A percentile compares a stretch with the other conserved stretches of the same genome.
Conservation (phyloP, 35 echinoderm and acorn worm genomes). For the Chiridota heheva region DNA sequence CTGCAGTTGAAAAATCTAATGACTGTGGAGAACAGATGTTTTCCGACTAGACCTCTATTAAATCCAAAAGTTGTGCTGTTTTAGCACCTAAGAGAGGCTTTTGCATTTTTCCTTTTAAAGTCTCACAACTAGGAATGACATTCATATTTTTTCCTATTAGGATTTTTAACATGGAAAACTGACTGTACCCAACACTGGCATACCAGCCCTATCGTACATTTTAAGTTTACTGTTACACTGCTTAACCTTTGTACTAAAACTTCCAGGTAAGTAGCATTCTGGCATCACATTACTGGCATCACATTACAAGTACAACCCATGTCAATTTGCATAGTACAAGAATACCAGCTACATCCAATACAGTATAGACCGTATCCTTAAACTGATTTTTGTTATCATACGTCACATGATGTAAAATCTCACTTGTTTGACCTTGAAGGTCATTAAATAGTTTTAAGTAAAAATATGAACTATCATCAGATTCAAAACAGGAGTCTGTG, state of each 20-base stretch:
- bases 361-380: too few species aligned
- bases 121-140: neutral
- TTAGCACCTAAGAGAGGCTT: constrained; percentile 8
- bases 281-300: constrained; percentile 15
- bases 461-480: too few species aligned
- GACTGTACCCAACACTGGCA: constrained; percentile 26
- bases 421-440: too few species aligned
- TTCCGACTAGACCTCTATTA: constrained; percentile 16
- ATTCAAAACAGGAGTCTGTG: too few species aligned
- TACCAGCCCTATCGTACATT: constrained; percentile 33
- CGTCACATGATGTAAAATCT: too few species aligned
- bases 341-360: too few species aligned
- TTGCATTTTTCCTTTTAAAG: neutral
- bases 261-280: too few species aligned
- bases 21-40: neutral
- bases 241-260: neutral
- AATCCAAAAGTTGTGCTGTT: constrained; percentile 27
- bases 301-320: constrained; percentile 45
- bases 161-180: constrained; percentile 32
- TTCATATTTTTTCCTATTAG: constrained; percentile 20
- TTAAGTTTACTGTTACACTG: neutral
- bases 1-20: neutral
- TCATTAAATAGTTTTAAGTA: too few species aligned
- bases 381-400: too few species aligned
- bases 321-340: constrained; percentile 25